Conservation (phyloP, 1,140 invertebrate species). For the Drosophila subpulchrella region DNA sequence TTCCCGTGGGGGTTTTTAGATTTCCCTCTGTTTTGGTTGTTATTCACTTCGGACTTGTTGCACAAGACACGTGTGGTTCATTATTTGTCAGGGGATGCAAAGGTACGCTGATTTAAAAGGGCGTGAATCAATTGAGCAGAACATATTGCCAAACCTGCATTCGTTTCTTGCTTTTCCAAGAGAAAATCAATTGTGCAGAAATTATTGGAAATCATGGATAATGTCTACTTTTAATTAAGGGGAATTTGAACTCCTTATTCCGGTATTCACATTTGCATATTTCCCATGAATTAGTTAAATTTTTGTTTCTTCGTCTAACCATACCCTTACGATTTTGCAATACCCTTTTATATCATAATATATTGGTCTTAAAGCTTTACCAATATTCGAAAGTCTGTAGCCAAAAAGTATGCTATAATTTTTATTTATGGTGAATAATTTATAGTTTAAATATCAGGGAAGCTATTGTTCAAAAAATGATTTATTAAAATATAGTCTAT, state of each 20-base stretch:
- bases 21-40: not conserved
- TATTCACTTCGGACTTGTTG: conserved; percentile 14
- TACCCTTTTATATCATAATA: too few species aligned
- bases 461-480: not conserved
- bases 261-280: not conserved
- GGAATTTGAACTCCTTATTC: not conserved
- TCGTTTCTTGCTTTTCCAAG: not conserved
- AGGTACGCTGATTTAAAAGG: not conserved
- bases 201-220: not conserved
- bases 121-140: not conserved
- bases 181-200: not conserved
- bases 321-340: too few species aligned
- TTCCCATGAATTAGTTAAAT: not conserved
- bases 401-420: not conserved
- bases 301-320: too few species aligned
- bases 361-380: not conserved
- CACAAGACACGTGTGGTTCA: conserved; percentile 11
- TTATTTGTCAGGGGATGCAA: not conserved
- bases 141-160: not conserved
- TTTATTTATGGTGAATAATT: not conserved
- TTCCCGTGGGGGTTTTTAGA: conserved; percentile 9
- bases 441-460: not conserved
- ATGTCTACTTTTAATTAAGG: not conserved
- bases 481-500: not conserved
- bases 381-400: not conserved